These are phyloP conservation scores for Phocoena sinus DNA, from an alignment of 2,113 vertebrate species.

Conservation along the genomic window DNA sequence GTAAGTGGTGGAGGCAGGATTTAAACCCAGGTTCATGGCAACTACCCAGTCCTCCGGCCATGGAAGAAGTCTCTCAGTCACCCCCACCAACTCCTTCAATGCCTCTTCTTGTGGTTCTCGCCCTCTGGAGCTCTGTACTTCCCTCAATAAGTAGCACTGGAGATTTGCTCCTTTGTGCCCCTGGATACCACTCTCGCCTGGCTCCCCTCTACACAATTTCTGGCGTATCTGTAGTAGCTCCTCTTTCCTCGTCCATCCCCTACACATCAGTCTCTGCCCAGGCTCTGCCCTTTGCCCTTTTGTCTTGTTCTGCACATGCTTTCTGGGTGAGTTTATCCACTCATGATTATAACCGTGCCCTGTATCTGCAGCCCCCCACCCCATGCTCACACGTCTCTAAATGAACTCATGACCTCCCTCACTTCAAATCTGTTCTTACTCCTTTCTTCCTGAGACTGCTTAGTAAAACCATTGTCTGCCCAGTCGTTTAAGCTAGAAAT, in stretches of 20 bases:
- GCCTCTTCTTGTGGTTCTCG: neutral
- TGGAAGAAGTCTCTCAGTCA: neutral
- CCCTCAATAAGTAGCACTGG: neutral
- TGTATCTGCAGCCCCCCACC: neutral
- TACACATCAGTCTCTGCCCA: neutral
- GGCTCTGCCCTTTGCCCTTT: neutral
- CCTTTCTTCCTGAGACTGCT: neutral
- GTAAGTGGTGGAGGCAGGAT: neutral
- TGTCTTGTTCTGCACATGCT: neutral
- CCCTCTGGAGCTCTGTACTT: neutral
- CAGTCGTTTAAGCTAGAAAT: neutral
- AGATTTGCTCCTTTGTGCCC: too few relatives aligned
- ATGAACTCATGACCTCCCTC: neutral
- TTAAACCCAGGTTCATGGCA: neutral
- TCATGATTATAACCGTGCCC: neutral
- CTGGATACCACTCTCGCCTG: too few relatives aligned
- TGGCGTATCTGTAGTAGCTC: too few relatives aligned
- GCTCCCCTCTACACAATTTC: neutral
- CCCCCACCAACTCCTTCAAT: neutral
- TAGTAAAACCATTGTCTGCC: neutral
- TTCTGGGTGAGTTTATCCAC: neutral
- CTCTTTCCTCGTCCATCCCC: neutral
- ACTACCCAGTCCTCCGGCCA: neutral
- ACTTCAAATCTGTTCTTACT: neutral
- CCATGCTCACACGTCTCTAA: neutral